Conservation (phyloP, 2,113 vertebrate species). For the Candoia aspera region DNA sequence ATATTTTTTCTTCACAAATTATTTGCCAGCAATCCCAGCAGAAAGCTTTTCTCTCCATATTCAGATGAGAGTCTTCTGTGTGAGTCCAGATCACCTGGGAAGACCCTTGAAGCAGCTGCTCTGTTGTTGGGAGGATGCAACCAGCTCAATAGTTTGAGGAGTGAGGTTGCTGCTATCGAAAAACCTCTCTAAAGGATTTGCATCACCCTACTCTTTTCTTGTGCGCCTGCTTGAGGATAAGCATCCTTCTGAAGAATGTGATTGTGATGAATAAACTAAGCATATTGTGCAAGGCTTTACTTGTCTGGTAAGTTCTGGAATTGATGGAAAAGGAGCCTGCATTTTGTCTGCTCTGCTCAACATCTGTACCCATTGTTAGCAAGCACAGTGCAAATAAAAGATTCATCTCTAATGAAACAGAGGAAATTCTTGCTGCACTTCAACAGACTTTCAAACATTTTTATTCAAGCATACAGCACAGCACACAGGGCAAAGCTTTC, state of each 20-base stretch:
- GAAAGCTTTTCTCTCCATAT: neutral
- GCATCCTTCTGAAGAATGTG: neutral
- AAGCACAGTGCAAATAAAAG: neutral
- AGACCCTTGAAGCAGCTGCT: neutral
- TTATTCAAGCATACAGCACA: neutral
- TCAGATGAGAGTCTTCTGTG: neutral
- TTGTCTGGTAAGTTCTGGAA: neutral
- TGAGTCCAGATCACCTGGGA: neutral
- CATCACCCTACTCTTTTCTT: neutral
- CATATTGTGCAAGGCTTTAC: neutral
- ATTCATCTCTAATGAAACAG: constrained; percentile 18
- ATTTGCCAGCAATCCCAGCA: neutral
- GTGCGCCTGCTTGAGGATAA: neutral
- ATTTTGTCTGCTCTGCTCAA: neutral
- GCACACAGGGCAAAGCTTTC: neutral
- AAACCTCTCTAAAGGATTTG: neutral
- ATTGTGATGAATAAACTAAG: neutral
- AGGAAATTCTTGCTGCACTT: neutral
- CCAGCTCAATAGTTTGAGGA: neutral
- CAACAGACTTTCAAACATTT: neutral
- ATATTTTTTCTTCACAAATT: neutral
- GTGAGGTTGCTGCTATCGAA: neutral
- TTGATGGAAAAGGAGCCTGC: neutral
- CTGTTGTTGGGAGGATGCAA: neutral
- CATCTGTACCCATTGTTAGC: neutral